Evolutionary conservation across 2,888 invertebrate species (phyloP).

Genomic region (Clistopyga incitator): DNA sequence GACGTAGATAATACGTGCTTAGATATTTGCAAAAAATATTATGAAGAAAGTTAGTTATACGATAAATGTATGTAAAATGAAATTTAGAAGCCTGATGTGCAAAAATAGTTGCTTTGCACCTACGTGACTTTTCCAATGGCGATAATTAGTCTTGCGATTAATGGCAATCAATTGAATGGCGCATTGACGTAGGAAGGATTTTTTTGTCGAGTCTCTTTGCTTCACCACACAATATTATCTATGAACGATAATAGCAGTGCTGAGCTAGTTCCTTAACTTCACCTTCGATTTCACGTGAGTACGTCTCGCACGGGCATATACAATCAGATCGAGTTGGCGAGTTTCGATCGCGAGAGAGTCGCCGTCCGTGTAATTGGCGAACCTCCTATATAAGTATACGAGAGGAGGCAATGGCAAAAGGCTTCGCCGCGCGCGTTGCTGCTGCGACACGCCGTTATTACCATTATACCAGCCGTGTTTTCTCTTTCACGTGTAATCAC

Average conservation of each 20-base stretch:
- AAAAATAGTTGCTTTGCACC: neutral
- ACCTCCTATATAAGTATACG: slow-evolving; percentile 26
- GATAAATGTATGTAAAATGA: too few species aligned
- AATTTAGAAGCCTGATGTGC: too few species aligned
- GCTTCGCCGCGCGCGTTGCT: slow-evolving; percentile 14
- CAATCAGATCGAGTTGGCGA: slow-evolving; percentile 41
- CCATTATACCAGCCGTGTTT: slow-evolving; percentile 61
- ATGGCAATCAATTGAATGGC: neutral
- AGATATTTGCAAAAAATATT: too few species aligned
- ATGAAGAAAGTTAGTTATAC: too few species aligned
- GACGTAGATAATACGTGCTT: too few species aligned
- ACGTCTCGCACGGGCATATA: slow-evolving; percentile 5
- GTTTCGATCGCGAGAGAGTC: slow-evolving; percentile 40
- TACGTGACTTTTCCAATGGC: neutral
- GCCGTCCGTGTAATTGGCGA: slow-evolving; percentile 41
- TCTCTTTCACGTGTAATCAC: slow-evolving; percentile 68
- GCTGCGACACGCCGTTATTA: slow-evolving; percentile 58
- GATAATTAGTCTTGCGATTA: slow-evolving; percentile 1
- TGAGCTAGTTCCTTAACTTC: slow-evolving; percentile 5
- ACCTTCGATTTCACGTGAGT: slow-evolving; percentile 33
- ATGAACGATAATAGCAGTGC: slow-evolving; percentile 1
- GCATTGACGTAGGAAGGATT: slow-evolving; percentile 26
- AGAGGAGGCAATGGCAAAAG: slow-evolving; percentile 35
- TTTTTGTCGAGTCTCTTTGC: neutral
- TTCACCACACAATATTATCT: neutral